Conservation (phyloP, 2,888 invertebrate species). For the Cerastis leucographa region DNA sequence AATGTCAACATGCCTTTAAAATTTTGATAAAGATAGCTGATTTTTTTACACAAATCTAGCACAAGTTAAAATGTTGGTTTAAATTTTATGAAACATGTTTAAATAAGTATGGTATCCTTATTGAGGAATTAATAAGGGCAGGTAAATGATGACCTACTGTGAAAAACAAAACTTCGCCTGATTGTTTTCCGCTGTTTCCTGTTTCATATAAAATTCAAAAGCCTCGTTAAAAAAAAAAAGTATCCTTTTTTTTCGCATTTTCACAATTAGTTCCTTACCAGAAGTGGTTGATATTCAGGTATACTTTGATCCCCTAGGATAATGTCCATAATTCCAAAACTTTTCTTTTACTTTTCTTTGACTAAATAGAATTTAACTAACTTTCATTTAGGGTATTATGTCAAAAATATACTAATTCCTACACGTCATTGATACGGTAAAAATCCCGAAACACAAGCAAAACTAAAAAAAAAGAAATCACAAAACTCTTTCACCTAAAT, state of each 20-base stretch:
- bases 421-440: not conserved
- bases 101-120: not conserved
- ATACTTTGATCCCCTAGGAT: not conserved
- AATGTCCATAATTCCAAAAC: not conserved
- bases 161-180: not conserved
- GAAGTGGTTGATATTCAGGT: not conserved
- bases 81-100: not conserved
- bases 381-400: not conserved
- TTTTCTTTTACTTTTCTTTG: too few relatives aligned
- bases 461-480: not conserved
- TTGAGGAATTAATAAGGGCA: not conserved
- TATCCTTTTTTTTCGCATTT: not conserved
- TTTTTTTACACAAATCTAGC: not conserved
- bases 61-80: not conserved
- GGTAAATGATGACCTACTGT: not conserved
- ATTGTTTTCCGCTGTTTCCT: not conserved
- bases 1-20: too few relatives aligned
- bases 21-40: not conserved
- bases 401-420: not conserved
- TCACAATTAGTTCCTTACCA: rapidly evolving
- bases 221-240: not conserved
- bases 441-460: not conserved
- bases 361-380: not conserved
- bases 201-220: not conserved
- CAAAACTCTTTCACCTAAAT: not conserved